phyloP scores from a whole-genome alignment of 2,113 vertebrate species.

The Turnix velox region DNA sequence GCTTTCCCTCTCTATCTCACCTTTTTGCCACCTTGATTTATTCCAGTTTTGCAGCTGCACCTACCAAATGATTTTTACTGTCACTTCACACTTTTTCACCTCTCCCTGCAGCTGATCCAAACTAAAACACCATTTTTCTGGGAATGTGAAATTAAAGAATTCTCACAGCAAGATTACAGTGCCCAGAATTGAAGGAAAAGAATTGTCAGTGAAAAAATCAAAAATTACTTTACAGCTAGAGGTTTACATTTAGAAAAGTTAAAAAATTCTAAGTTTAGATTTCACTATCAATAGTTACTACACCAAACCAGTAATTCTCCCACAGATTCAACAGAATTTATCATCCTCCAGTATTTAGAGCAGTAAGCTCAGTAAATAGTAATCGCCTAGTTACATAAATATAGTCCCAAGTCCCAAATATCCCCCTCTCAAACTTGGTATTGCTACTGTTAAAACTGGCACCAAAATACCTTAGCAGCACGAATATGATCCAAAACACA shows the following conservation, averaged over 20 bases:
- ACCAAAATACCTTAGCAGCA: neutral
- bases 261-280: neutral
- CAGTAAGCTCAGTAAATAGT: neutral
- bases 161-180: neutral
- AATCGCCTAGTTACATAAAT: neutral
- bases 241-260: neutral
- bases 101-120: neutral
- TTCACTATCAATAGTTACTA: neutral
- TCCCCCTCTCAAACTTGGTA: neutral
- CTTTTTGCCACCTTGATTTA: constrained; percentile 45
- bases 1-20: constrained; percentile 7
- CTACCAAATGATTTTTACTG: constrained; percentile 6
- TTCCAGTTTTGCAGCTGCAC: constrained; percentile 36
- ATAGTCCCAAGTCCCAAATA: neutral
- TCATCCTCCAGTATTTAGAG: neutral
- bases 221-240: neutral
- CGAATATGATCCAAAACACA: neutral
- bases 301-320: neutral
- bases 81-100: neutral
- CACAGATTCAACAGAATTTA: neutral
- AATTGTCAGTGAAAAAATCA: neutral
- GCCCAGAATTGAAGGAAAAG: neutral
- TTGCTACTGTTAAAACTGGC: neutral
- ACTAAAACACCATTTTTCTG: neutral
- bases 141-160: neutral